Conservation (phyloP, 2,888 invertebrate genomes). For the Aleiodes alternator region DNA sequence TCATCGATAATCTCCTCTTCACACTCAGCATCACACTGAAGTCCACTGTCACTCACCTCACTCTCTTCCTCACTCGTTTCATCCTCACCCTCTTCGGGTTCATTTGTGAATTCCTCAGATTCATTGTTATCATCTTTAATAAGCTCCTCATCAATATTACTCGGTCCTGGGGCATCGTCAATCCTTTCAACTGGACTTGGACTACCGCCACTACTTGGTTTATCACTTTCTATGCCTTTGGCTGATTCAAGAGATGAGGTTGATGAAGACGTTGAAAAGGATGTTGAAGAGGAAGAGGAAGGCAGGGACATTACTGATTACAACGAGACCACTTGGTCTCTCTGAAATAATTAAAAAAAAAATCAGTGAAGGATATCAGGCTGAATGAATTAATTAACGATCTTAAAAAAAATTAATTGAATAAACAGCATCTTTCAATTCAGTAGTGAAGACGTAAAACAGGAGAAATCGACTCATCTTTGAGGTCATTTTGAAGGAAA, state of each 20-base stretch:
- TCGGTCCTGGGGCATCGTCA: slow-evolving; percentile 71
- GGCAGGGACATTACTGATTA: slow-evolving; percentile 46
- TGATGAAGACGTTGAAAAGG: slow-evolving; percentile 66
- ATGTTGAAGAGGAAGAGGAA: slow-evolving; percentile 40
- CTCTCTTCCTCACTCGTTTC: slow-evolving; percentile 70
- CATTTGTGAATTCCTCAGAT: slow-evolving; percentile 69
- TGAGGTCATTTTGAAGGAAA: no score
- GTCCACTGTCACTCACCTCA: slow-evolving; percentile 69
- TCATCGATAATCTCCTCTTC: slow-evolving; percentile 61
- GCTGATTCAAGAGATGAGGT: slow-evolving; percentile 65
- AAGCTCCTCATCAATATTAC: slow-evolving; percentile 64
- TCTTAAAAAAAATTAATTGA: no score
- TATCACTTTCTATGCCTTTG: slow-evolving; percentile 68
- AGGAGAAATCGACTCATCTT: no score
- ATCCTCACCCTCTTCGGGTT: slow-evolving; percentile 70
- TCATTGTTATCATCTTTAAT: slow-evolving; percentile 63
- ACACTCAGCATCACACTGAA: slow-evolving; percentile 67
- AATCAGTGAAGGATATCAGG: background rate
- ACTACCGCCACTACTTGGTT: slow-evolving; percentile 71
- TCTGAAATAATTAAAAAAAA: slow-evolving; percentile 26
- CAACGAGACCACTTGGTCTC: slow-evolving; percentile 37
- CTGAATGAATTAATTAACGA: background rate
- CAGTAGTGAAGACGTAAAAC: no score
- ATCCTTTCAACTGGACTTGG: slow-evolving; percentile 72
- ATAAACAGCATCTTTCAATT: no score